phyloP scores from a whole-genome alignment of 2,113 vertebrate species.

The Sphyrna mokarran region DNA sequence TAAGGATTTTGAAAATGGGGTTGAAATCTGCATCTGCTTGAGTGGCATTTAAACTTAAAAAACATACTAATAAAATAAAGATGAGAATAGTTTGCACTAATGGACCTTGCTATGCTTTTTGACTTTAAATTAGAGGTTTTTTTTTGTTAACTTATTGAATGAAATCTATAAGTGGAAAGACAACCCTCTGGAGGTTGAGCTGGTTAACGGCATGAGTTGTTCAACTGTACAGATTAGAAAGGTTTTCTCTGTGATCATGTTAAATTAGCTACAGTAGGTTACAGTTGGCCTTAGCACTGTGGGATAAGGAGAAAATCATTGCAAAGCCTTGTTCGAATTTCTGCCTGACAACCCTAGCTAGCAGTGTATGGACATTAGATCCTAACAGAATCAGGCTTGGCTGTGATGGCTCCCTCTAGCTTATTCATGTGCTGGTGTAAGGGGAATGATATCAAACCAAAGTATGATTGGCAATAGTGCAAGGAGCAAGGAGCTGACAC shows the following conservation, averaged over 20 bases:
- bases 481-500: background rate
- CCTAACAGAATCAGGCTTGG: background rate
- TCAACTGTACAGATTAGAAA: background rate
- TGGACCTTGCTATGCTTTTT: background rate
- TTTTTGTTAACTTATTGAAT: background rate
- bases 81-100: background rate
- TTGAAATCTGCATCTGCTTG: constrained; percentile 2
- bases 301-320: background rate
- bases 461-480: background rate
- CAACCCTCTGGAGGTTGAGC: background rate
- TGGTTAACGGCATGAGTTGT: background rate
- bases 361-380: background rate
- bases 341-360: background rate
- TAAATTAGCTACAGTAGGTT: background rate
- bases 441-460: background rate
- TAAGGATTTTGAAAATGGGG: background rate
- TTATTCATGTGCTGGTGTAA: background rate
- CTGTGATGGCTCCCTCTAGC: background rate
- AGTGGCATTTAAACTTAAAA: background rate
- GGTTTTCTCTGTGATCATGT: background rate
- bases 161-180: background rate
- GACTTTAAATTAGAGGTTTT: background rate
- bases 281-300: background rate
- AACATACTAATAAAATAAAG: constrained; percentile 10
- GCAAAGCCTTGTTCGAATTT: background rate